phyloP scores from a whole-genome alignment of 1,140 invertebrate species.

The Caenorhabditis inopinata region DNA sequence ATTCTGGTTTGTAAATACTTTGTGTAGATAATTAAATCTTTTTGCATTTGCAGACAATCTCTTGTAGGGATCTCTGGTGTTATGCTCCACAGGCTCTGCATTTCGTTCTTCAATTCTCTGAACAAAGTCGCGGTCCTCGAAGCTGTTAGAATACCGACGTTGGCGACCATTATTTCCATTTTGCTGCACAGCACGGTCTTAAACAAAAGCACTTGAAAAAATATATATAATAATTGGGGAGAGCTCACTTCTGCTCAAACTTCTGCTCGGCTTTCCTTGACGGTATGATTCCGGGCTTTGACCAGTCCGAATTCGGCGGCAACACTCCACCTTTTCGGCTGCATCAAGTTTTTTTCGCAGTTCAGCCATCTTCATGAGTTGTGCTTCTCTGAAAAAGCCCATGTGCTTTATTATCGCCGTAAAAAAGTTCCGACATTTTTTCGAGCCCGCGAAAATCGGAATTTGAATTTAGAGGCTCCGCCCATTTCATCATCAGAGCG shows the following conservation, averaged over 20 bases:
- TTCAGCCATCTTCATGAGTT: constrained; percentile 59
- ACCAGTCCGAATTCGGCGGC: constrained; percentile 59
- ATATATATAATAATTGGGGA: background rate
- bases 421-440: too few species aligned
- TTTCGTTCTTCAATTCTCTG: constrained; percentile 53
- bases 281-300: constrained; percentile 54
- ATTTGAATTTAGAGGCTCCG: too few species aligned
- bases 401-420: background rate
- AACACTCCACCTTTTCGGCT: constrained; percentile 63
- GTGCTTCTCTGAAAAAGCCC: constrained; percentile 39
- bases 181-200: background rate
- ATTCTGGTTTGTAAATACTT: constrained; percentile 45
- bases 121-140: constrained; percentile 56
- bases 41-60: constrained; percentile 56
- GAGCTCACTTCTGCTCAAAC: constrained; percentile 25
- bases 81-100: background rate
- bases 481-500: too few species aligned
- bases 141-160: constrained; percentile 51
- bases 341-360: constrained; percentile 62
- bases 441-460: too few species aligned
- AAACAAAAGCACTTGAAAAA: too few species aligned
- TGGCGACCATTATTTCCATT: constrained; percentile 39
- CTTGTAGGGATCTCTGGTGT: constrained; percentile 29
- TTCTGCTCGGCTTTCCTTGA: constrained; percentile 39
- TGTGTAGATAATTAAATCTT: constrained; percentile 64